Percentiles rank a stretch among this genome's conserved stretches.
Conservation (phyloP, 2,888 invertebrate species). For the Lasioglossum pauxillum region DNA sequence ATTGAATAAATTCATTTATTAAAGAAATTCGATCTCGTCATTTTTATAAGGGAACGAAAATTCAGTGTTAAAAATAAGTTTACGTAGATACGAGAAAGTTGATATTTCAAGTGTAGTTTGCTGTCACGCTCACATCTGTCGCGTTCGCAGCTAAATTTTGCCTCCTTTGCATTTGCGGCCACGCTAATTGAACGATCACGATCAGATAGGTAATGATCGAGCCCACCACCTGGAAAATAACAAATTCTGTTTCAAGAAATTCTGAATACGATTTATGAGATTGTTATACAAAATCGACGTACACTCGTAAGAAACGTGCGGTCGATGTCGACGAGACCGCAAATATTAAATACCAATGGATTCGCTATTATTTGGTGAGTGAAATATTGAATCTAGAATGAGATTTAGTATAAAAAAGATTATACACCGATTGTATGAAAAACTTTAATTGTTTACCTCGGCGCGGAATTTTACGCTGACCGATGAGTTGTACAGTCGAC, state of each 20-base stretch:
- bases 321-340: neutral
- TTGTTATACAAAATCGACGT: neutral
- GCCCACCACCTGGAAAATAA: neutral
- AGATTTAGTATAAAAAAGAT: neutral
- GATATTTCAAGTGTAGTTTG: neutral
- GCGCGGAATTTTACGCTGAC: neutral
- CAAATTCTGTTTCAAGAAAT: neutral
- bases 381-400: neutral
- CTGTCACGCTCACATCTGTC: neutral
- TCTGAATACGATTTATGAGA: neutral
- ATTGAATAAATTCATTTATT: neutral
- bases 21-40: neutral
- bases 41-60: neutral
- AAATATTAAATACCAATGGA: neutral
- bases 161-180: neutral
- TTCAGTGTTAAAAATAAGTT: neutral
- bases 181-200: neutral
- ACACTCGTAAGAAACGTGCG: neutral
- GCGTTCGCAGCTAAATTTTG: neutral
- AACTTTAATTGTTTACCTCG: neutral
- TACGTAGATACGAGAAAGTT: neutral
- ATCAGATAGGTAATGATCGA: neutral
- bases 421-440: neutral
- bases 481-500: neutral
- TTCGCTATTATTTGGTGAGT: neutral